Percentiles rank a stretch among this genome's conserved stretches.
Conservation (phyloP, 1,140 invertebrate species). For the Colletes latitarsis region DNA sequence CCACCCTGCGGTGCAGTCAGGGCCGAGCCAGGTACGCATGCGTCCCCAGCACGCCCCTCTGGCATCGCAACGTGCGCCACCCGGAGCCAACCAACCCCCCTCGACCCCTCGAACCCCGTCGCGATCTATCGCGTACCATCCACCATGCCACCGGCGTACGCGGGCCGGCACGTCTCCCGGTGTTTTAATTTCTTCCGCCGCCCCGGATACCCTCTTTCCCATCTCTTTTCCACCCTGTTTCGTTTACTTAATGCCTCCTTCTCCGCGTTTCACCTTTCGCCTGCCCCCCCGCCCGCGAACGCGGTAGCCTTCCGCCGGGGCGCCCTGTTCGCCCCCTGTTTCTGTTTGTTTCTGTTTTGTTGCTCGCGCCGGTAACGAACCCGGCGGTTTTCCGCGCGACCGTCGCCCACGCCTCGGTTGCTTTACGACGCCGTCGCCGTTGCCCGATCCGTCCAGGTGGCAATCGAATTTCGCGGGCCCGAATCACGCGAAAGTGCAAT, state of each 20-base stretch:
- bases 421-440: constrained; percentile 19
- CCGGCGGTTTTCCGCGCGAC: constrained; percentile 27
- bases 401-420: constrained; percentile 25
- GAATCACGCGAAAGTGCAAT: neutral
- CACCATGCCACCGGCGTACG: constrained; percentile 14
- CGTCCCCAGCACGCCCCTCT: constrained; percentile 58
- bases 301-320: constrained; percentile 7
- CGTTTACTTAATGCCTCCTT: constrained; percentile 4
- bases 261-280: neutral
- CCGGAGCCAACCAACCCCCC: constrained; percentile 50
- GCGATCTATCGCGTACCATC: constrained; percentile 27
- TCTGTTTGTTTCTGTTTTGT: constrained; percentile 8
- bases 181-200: constrained; percentile 61
- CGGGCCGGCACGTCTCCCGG: constrained; percentile 54
- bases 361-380: neutral
- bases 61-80: constrained; percentile 58
- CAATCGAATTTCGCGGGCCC: neutral
- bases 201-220: constrained; percentile 6
- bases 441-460: neutral
- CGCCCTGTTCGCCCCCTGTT: constrained; percentile 9
- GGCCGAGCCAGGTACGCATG: constrained; percentile 76
- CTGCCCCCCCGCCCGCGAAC: neutral
- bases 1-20: constrained; percentile 80
- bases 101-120: neutral
- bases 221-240: constrained; percentile 1